A percentile compares a stretch with the other conserved stretches of the same genome.
phyloP scores from a whole-genome alignment of 2,888 invertebrate species.

The Zelleria hepariella region DNA sequence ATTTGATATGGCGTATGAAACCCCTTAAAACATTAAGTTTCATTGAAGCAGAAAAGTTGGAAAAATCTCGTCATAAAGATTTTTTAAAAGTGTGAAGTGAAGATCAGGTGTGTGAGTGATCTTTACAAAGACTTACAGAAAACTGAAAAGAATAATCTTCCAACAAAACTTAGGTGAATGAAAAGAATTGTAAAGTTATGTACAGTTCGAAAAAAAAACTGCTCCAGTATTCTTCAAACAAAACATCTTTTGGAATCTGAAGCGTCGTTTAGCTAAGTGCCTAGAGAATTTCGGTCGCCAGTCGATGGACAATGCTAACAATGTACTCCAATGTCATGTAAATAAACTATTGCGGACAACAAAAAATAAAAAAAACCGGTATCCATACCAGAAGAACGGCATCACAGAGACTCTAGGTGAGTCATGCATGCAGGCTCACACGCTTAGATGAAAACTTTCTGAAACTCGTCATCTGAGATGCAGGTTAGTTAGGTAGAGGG shows the following conservation, averaged over 20 bases:
- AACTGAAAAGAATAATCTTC: neutral
- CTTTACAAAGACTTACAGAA: too few species aligned
- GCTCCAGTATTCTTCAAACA: neutral
- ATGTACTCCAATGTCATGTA: neutral
- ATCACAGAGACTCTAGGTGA: too few species aligned
- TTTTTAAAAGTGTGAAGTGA: too few species aligned
- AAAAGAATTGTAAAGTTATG: neutral
- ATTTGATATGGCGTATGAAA: too few species aligned
- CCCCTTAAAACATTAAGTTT: too few species aligned
- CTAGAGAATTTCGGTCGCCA: neutral
- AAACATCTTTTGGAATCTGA: neutral
- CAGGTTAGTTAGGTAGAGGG: too few species aligned
- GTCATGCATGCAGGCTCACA: too few species aligned
- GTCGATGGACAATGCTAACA: neutral
- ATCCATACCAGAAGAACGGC: neutral
- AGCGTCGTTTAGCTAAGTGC: constrained; percentile 1
- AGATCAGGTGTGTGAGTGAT: too few species aligned
- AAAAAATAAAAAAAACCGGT: neutral
- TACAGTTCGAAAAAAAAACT: neutral
- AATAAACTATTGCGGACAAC: neutral
- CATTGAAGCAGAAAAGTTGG: too few species aligned
- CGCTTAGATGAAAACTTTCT: too few species aligned
- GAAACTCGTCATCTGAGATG: too few species aligned
- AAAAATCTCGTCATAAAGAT: too few species aligned
- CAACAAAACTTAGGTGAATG: neutral